A percentile compares a stretch with the other conserved stretches of the same genome.
Evolutionary conservation across 2,797 vertebrate species (phyloP).

Genomic region (Mormyrops boulengeri): DNA sequence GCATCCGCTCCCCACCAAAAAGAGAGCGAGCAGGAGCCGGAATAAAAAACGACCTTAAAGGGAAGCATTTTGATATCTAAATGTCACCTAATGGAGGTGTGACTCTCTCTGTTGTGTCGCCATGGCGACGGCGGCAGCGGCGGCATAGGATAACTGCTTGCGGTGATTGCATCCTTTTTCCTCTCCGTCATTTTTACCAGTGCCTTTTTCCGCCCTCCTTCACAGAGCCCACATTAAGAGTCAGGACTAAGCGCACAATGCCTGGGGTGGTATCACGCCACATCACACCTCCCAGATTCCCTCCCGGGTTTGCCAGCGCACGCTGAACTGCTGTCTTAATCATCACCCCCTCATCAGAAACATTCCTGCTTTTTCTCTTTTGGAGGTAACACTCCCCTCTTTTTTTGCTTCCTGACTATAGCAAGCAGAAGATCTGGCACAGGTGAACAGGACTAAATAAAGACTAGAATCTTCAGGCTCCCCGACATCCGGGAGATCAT

Average conservation of each 20-base stretch:
- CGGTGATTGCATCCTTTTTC: conserved; percentile 80
- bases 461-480: neutral
- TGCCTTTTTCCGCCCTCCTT: conserved; percentile 76
- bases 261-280: neutral
- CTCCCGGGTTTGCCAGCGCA: neutral
- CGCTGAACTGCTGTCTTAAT: neutral
- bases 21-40: neutral
- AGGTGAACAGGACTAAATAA: neutral
- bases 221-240: conserved; percentile 72
- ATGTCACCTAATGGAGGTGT: conserved; percentile 76
- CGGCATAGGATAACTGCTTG: conserved; percentile 71
- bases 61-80: conserved; percentile 76
- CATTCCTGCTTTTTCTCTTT: neutral
- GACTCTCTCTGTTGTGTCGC: conserved; percentile 72
- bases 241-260: conserved; percentile 52
- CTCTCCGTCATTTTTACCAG: conserved; percentile 76
- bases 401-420: neutral
- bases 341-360: neutral
- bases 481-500: neutral
- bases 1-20: conserved; percentile 42
- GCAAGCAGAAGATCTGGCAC: neutral
- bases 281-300: neutral
- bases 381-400: neutral
- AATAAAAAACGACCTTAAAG: neutral
- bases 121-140: conserved; percentile 63